phyloP scores from a whole-genome alignment of 1,140 invertebrate genomes.

The Aphidius ervi region DNA sequence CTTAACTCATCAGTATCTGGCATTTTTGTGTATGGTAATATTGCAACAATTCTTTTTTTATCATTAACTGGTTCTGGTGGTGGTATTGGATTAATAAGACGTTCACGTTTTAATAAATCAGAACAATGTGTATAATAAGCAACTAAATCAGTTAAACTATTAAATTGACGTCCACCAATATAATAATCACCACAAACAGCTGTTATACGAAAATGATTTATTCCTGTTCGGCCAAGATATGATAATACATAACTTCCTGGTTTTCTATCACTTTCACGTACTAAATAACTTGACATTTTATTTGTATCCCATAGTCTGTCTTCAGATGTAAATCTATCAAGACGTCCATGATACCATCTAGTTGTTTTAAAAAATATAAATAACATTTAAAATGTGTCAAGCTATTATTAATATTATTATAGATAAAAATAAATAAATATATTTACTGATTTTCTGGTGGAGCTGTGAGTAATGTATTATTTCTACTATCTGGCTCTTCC shows the following conservation, averaged over 20 bases:
- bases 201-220: conserved; percentile 96
- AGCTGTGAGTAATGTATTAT: conserved; percentile 56
- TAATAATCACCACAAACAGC: conserved; percentile 96
- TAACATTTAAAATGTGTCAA: too few relatives aligned
- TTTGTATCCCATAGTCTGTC: conserved; percentile 76
- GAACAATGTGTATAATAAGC: conserved; percentile 94
- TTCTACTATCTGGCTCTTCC: conserved; percentile 72
- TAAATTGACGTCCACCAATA: conserved; percentile 91
- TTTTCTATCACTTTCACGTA: conserved; percentile 91
- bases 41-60: conserved; percentile 88
- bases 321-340: conserved; percentile 88
- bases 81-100: conserved; percentile 84
- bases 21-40: conserved; percentile 96
- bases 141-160: conserved; percentile 89
- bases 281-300: conserved; percentile 86
- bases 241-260: conserved; percentile 94
- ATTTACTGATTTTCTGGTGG: conserved; percentile 60
- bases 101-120: conserved; percentile 89
- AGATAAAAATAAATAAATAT: conserved; percentile 11
- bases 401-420: too few relatives aligned
- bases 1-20: conserved; percentile 95
- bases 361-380: too few relatives aligned
- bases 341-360: conserved; percentile 65
- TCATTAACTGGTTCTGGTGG: conserved; percentile 95
- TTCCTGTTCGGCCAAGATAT: conserved; percentile 87